Base-by-base conservation (phyloP, 2,113 vertebrate species). In the Neoarius graeffei region DNA sequence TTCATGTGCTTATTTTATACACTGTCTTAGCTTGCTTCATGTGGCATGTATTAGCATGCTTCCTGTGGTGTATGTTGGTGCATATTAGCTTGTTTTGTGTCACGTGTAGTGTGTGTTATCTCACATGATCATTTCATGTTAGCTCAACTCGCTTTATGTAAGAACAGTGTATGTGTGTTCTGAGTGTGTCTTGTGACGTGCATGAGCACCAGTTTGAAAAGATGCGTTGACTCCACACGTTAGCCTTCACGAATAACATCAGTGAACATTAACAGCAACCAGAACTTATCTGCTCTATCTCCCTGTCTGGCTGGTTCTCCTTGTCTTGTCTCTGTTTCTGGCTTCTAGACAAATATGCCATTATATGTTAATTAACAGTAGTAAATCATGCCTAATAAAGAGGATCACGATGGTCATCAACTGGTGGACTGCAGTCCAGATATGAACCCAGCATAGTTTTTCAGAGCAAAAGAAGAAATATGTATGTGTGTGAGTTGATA, bases 261-360 rank as follows among this genome's bases (percentile, higher is more conserved):
- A 25, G 71, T 77, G 81, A 74, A 77, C 50, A 48, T 57, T 83
- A 84, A 71, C 87, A 84, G 42, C 57, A 71, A 56, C 69, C 42
- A 84, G 71, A 85, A n/a, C 10, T 19, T 42, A 35, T 10, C 25
- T 69, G 19, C 67, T 85, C 35, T 59, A 11, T 64, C 81, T 83
- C 81, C 50, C 20, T 42, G 15, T 81, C 80, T 64, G 30, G 20
- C 81, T 50, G 57, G 56, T 48, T 82, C 57, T 62, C 27, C 20
- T 23, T 62, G 57, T 82, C 59, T 48, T 42, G 30, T 42, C 20
- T 83, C 35, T 64, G 30, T n/a, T 23, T 83, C 30, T 76, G 42
- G 48, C 73, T 52, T 76, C 73, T 77, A n/a, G 25, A 54, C 50
- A 77, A 52, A 77, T 77, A 54, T 54, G 23, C 50, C 74, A 54